Percentiles rank a stretch among this genome's conserved stretches.
phyloP scores from a whole-genome alignment of 2,888 invertebrate genomes.

The Ommatoiulus sabulosus region DNA sequence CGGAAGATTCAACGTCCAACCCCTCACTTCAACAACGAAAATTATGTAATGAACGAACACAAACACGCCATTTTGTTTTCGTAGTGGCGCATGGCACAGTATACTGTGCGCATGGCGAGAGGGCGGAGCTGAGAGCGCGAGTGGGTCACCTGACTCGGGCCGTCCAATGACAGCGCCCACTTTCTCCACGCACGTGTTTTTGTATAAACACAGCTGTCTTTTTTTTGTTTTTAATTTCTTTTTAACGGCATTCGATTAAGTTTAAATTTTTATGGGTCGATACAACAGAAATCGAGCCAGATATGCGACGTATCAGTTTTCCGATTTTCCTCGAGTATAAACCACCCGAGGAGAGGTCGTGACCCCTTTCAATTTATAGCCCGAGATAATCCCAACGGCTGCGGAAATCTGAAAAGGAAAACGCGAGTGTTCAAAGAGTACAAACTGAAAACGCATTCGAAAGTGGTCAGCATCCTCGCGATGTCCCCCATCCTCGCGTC shows the following conservation, averaged over 20 bases:
- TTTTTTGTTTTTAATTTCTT: neutral
- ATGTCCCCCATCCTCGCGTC: neutral
- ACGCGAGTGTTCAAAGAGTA: too few species aligned
- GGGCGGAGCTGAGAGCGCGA: neutral
- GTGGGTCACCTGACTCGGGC: neutral
- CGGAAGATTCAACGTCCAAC: neutral
- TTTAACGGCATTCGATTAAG: neutral
- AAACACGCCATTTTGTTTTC: neutral
- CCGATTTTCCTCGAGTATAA: neutral
- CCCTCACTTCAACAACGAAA: neutral
- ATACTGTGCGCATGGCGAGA: neutral
- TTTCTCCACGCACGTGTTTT: neutral
- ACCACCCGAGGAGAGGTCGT: neutral
- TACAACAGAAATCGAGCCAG: neutral
- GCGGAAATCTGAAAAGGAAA: too few species aligned
- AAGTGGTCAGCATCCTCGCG: neutral
- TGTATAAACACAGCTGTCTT: neutral
- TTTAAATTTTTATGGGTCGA: neutral
- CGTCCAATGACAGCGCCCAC: neutral
- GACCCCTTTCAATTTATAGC: neutral
- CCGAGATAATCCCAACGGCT: neutral
- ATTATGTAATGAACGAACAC: neutral
- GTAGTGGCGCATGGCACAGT: too few species aligned
- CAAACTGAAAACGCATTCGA: neutral
- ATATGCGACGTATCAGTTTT: neutral